These are phyloP conservation scores for Nymphalis urticae DNA, from an alignment of 2,888 invertebrate genomes.

Conservation along the genomic window DNA sequence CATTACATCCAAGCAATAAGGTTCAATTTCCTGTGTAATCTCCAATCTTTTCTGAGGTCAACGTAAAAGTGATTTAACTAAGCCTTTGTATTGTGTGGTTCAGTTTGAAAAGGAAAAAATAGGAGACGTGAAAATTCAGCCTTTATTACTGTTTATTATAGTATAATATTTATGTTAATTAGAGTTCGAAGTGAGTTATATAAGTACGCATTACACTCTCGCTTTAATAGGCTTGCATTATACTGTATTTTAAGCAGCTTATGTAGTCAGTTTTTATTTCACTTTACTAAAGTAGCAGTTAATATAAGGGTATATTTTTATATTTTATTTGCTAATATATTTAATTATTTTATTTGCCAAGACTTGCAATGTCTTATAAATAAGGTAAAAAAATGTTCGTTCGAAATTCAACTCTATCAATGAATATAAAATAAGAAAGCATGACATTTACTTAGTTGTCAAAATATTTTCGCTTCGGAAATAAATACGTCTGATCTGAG, in stretches of 20 bases:
- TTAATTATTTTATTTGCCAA: too few species aligned
- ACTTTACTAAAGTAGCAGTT: too few species aligned
- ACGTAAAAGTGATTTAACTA: constrained; percentile 28
- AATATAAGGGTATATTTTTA: too few species aligned
- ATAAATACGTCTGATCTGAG: too few species aligned
- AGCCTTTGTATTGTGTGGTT: constrained; percentile 27
- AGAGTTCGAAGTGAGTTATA: neutral
- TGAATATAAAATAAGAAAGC: too few species aligned
- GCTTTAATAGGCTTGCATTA: neutral
- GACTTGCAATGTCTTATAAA: too few species aligned
- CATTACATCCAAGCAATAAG: constrained; percentile 17
- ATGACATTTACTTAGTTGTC: too few species aligned
- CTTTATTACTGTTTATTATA: constrained; percentile 5
- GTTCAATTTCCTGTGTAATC: constrained; percentile 21
- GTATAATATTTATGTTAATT: constrained; percentile 8
- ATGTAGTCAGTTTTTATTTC: too few species aligned
- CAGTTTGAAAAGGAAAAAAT: constrained; percentile 13
- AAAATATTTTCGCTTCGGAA: too few species aligned
- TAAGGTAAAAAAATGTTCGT: too few species aligned
- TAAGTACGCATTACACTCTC: neutral
- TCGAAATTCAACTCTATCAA: too few species aligned
- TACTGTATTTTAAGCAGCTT: neutral
- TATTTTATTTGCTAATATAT: too few species aligned
- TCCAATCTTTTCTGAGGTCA: constrained; percentile 15
- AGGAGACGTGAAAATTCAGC: constrained; percentile 8